Percentiles rank a stretch among this genome's conserved stretches.
Conservation (phyloP, 92 coral and sea anemone species). For the Phymanthus crucifer region DNA sequence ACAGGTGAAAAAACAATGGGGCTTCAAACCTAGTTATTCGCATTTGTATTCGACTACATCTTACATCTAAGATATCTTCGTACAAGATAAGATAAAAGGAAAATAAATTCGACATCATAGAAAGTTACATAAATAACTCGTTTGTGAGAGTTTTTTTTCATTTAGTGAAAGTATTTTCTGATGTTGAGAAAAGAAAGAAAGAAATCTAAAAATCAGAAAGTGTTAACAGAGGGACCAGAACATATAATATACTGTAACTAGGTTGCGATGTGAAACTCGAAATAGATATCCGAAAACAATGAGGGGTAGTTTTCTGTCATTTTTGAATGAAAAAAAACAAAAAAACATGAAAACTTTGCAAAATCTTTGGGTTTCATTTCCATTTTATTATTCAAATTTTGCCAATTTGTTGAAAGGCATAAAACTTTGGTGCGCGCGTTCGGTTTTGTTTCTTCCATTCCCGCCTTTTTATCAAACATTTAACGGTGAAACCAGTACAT, state of each 20-base stretch:
- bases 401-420: background rate
- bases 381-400: too few relatives aligned
- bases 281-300: too few relatives aligned
- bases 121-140: background rate
- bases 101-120: background rate
- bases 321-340: background rate
- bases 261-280: too few relatives aligned
- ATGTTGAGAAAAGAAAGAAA: too few relatives aligned
- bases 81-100: background rate
- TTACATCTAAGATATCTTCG: background rate
- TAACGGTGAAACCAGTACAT: background rate
- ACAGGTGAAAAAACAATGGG: slow-evolving; percentile 9
- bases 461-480: background rate
- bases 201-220: too few relatives aligned
- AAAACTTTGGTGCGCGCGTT: background rate
- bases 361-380: background rate
- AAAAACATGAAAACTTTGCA: background rate
- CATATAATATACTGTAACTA: too few relatives aligned
- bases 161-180: too few relatives aligned
- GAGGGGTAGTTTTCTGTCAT: too few relatives aligned
- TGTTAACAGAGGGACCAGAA: too few relatives aligned
- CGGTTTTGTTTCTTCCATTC: background rate
- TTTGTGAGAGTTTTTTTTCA: too few relatives aligned
- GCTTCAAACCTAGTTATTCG: background rate
- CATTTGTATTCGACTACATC: background rate